Evolutionary conservation across 2,113 vertebrate species (phyloP).

Genomic region (Physeter macrocephalus): DNA sequence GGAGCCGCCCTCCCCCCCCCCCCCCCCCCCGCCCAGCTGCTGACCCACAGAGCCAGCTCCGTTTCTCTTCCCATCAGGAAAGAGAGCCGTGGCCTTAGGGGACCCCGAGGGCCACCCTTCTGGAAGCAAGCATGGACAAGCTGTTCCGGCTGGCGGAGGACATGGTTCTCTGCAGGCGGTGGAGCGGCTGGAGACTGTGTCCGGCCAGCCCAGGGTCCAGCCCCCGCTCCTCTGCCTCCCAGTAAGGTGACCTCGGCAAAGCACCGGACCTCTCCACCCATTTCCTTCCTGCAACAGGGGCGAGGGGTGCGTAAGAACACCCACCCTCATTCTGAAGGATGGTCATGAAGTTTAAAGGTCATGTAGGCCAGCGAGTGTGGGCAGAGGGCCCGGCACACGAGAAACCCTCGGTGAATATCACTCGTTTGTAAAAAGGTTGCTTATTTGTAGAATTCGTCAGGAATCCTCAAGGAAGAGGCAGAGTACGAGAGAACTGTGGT

Average conservation of each 20-base stretch:
- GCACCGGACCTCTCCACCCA: fast-evolving
- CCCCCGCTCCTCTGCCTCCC: background rate
- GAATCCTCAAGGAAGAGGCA: background rate
- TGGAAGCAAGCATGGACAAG: background rate
- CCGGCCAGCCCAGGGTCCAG: too few relatives aligned
- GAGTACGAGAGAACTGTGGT: background rate
- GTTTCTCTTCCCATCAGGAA: background rate
- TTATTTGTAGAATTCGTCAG: background rate
- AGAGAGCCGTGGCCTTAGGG: background rate
- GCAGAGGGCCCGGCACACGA: fast-evolving
- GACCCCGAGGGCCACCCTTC: background rate
- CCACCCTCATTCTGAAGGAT: background rate
- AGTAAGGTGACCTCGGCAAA: background rate
- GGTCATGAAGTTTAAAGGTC: background rate
- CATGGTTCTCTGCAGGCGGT: background rate
- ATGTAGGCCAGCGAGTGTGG: too few relatives aligned
- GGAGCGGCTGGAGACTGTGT: too few relatives aligned
- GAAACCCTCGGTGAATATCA: background rate
- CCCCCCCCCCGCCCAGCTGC: background rate
- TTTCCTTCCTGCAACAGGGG: background rate
- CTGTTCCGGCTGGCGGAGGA: background rate
- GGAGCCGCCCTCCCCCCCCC: background rate
- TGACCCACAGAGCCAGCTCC: background rate
- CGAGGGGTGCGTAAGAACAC: fast-evolving
- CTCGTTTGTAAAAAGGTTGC: background rate